Conservation (phyloP, 2,797 vertebrate genomes). For the Prunella strophiata region DNA sequence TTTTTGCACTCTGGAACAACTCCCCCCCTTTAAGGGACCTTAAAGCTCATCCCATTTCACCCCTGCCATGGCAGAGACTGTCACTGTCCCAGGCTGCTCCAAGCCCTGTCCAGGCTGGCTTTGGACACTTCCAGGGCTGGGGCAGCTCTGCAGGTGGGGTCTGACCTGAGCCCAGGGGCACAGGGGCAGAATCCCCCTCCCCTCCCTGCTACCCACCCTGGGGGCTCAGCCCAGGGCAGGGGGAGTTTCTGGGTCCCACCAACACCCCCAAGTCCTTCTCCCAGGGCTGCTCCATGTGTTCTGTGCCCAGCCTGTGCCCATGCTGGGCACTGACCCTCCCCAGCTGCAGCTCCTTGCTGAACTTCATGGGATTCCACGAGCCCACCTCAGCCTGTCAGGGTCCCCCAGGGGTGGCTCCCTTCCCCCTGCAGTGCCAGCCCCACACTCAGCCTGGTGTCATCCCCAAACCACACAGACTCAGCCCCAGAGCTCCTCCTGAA, state of each 20-base stretch:
- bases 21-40: no score
- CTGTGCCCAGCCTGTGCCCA: neutral
- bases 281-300: neutral
- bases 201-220: neutral
- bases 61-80: no score
- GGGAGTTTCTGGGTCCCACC: neutral
- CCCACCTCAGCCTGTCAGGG: neutral
- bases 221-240: neutral
- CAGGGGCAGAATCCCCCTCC: neutral
- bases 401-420: neutral
- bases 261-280: neutral
- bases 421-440: neutral
- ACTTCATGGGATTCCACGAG: fast-evolving
- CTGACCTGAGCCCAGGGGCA: neutral
- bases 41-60: no score
- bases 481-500: neutral
- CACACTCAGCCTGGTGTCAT: neutral
- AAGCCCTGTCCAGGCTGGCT: no score
- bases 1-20: no score
- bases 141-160: neutral
- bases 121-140: neutral
- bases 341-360: neutral
- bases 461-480: fast-evolving
- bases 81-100: no score
- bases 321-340: neutral